Conservation (phyloP, 2,888 invertebrate species). For the Rhogogaster chlorosoma region DNA sequence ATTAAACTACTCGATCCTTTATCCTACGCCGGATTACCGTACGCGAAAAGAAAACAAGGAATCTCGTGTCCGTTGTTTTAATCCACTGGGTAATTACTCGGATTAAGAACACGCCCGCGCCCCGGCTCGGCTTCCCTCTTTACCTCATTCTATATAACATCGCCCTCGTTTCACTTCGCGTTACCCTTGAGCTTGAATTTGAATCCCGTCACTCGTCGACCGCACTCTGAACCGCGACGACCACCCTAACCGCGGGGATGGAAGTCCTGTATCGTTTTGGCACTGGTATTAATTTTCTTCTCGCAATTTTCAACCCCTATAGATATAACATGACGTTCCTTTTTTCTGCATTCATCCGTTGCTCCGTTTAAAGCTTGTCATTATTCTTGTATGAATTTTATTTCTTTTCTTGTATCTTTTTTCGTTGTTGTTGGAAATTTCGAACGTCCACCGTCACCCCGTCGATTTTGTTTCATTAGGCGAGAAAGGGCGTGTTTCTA, state of each 20-base stretch:
- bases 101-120: slow-evolving; percentile 31
- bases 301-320: not conserved
- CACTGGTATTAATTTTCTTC: not conserved
- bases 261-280: not conserved
- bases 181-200: slow-evolving; percentile 7
- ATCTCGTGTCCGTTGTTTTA: slow-evolving; percentile 20
- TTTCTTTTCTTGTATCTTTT: not conserved
- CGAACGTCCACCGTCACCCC: not conserved
- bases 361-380: not conserved
- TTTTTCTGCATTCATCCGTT: not conserved
- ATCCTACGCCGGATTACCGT: not conserved
- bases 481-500: slow-evolving; percentile 16
- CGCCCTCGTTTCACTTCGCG: not conserved
- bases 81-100: slow-evolving; percentile 30
- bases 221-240: slow-evolving; percentile 2
- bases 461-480: slow-evolving; percentile 38
- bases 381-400: not conserved
- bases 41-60: not conserved
- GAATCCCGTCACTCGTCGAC: slow-evolving; percentile 28
- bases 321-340: not conserved
- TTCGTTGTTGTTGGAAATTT: not conserved
- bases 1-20: not conserved
- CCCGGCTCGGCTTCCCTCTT: not conserved
- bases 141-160: not conserved
- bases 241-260: not conserved